phyloP scores from a whole-genome alignment of 2,113 vertebrate genomes.

The Rynchops niger region DNA sequence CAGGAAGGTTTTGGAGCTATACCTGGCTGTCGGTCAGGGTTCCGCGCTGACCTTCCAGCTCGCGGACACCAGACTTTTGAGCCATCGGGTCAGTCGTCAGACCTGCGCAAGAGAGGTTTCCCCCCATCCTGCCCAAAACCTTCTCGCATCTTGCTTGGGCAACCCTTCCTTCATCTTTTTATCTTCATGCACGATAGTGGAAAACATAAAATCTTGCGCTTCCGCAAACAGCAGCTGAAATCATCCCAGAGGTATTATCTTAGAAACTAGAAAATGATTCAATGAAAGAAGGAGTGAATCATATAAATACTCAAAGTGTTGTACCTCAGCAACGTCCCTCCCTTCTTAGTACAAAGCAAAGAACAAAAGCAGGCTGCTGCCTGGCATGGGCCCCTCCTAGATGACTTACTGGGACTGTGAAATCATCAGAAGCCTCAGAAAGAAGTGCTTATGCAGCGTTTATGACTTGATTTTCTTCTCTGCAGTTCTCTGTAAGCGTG shows the following conservation, averaged over 20 bases:
- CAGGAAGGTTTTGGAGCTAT: neutral
- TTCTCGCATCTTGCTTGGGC: neutral
- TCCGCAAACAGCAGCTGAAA: neutral
- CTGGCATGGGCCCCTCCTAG: slow-evolving; percentile 69
- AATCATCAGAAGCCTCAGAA: slow-evolving; percentile 66
- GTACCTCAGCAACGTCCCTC: slow-evolving; percentile 63
- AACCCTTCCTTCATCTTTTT: neutral
- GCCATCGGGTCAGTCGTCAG: neutral
- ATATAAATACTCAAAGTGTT: slow-evolving; percentile 38
- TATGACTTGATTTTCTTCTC: slow-evolving; percentile 47
- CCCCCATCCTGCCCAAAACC: neutral
- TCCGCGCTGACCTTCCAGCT: neutral
- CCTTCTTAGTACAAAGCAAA: slow-evolving; percentile 66
- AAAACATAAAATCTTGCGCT: neutral
- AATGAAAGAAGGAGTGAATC: slow-evolving; percentile 59
- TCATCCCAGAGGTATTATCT: slow-evolving; percentile 55
- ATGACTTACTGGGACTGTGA: slow-evolving; percentile 65
- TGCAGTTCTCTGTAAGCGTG: neutral
- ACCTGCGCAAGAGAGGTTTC: neutral
- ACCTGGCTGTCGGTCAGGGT: neutral
- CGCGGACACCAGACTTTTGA: neutral
- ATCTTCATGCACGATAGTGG: neutral
- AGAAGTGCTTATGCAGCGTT: slow-evolving; percentile 56
- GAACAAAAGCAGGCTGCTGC: slow-evolving; percentile 66
- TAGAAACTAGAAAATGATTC: slow-evolving; percentile 55